Evolutionary conservation across 2,797 vertebrate species (phyloP).

Genomic region (Enteromius argenteus): DNA sequence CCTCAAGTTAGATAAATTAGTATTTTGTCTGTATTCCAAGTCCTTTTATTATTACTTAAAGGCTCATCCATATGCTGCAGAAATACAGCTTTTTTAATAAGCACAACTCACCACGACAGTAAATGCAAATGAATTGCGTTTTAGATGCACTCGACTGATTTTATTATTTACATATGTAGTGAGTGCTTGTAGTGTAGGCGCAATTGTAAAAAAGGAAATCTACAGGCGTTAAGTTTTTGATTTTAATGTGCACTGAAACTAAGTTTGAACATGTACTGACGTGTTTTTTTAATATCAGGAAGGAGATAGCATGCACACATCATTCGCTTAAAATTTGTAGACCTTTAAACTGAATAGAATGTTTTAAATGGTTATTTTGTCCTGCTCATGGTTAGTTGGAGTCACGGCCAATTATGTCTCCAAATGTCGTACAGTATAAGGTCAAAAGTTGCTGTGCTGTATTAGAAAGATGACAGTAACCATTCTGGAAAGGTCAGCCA

Average conservation of each 20-base stretch:
- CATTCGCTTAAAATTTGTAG: slow-evolving; percentile 23
- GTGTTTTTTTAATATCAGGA: background rate
- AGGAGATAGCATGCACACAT: background rate
- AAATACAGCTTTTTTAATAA: background rate
- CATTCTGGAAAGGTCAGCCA: slow-evolving; percentile 61
- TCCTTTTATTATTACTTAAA: background rate
- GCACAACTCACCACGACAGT: background rate
- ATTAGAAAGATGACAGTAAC: slow-evolving; percentile 57
- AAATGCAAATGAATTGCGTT: background rate
- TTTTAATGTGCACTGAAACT: background rate
- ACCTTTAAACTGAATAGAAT: slow-evolving; percentile 39
- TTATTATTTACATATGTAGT: background rate
- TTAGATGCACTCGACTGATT: background rate
- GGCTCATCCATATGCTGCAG: background rate
- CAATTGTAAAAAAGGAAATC: background rate
- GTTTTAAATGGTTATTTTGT: slow-evolving; percentile 35
- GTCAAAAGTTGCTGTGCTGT: slow-evolving; percentile 52
- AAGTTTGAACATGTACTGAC: background rate
- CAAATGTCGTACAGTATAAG: slow-evolving; percentile 59
- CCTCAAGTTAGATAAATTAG: background rate
- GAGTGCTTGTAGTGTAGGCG: background rate
- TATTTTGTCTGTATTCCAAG: background rate
- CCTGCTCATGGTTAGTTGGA: slow-evolving; percentile 48
- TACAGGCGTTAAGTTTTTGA: background rate
- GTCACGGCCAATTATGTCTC: slow-evolving; percentile 54